These are phyloP conservation scores for Listronotus bonariensis DNA, from an alignment of 1,140 invertebrate genomes.

Conservation along the genomic window DNA sequence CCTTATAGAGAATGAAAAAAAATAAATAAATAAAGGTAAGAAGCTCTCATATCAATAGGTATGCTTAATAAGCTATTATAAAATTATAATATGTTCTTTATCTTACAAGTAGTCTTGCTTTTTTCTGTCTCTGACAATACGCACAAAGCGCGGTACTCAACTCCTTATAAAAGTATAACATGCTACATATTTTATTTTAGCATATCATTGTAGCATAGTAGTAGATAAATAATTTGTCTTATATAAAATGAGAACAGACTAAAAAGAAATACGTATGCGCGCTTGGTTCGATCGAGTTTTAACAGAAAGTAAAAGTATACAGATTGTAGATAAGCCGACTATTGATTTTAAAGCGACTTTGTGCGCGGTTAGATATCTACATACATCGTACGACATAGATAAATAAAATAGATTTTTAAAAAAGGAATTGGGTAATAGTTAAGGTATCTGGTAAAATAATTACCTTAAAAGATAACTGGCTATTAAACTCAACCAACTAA, in stretches of 20 bases:
- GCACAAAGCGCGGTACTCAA: constrained; percentile 17
- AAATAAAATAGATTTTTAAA: too few species aligned
- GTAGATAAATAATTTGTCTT: constrained; percentile 39
- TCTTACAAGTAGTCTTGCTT: constrained; percentile 11
- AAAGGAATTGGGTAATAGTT: too few species aligned
- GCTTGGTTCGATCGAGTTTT: constrained; percentile 5
- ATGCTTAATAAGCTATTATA: constrained; percentile 33
- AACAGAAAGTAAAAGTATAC: constrained; percentile 36
- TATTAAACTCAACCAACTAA: too few species aligned
- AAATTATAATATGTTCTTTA: constrained; percentile 28
- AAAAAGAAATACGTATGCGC: constrained; percentile 6
- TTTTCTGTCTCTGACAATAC: constrained; percentile 31
- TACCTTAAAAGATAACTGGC: too few species aligned
- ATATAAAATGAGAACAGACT: constrained; percentile 28
- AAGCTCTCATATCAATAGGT: constrained; percentile 8
- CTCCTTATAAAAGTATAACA: constrained; percentile 33
- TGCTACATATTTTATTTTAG: constrained; percentile 33
- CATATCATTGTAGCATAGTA: constrained; percentile 28
- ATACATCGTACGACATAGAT: too few species aligned
- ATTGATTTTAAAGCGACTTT: constrained; percentile 28
- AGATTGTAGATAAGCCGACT: constrained; percentile 23
- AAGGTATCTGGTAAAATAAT: too few species aligned
- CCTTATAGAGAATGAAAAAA: constrained; percentile 1
- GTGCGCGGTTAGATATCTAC: too few species aligned
- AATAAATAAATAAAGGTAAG: constrained; percentile 3